Evolutionary conservation across 1,140 invertebrate species (phyloP), one percentile per base, ranked within the genome.

Genomic region (Aphaenogaster ashmeadi): DNA sequence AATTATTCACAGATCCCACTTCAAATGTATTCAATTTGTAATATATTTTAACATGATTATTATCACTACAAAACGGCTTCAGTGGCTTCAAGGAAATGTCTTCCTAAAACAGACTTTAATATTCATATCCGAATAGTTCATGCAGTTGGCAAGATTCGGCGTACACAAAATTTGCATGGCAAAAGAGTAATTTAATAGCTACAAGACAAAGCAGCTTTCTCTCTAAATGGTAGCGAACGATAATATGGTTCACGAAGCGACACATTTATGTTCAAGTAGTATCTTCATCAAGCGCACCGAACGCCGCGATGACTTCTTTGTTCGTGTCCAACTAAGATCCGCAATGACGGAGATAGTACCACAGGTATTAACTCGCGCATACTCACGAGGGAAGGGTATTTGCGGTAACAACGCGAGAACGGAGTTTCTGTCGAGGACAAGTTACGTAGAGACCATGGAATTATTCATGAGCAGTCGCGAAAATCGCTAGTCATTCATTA

Each of bases 391-490:
- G 36, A 67, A 89, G 78, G 60, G 58, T 60, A 66, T 75, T 74
- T 54, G 72, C 44, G 80, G 72, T 66, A 88, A 86, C 87, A 89
- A 88, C 74, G 87, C 74, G 88, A 83, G 79, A 89, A 88, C 52
- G 33, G 66, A 60, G 54, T 64, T 77, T 66, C 87, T 60, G 66
- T 54, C 80, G 72, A 88, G 75, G 72, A 69, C 56, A 67, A 67
- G 60, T 78, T 67, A 72, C 50, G 58, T 75, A 67, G 58, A 71
- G 50, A 72, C 15, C 27, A 77, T 66, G 67, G 74, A 88, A 88
- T 88, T 89, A 88, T 89, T 89, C 88, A 89, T 88, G 88, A 86
- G 56, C 72, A 79, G 64, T 88, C 38, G 80, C 58, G 74, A 89
- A 89, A 89, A 79, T 88, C 72, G 50, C 83, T 85, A 66, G 67